Conservation (phyloP, 2,113 vertebrate genomes). For the Cichladusa arquata region DNA sequence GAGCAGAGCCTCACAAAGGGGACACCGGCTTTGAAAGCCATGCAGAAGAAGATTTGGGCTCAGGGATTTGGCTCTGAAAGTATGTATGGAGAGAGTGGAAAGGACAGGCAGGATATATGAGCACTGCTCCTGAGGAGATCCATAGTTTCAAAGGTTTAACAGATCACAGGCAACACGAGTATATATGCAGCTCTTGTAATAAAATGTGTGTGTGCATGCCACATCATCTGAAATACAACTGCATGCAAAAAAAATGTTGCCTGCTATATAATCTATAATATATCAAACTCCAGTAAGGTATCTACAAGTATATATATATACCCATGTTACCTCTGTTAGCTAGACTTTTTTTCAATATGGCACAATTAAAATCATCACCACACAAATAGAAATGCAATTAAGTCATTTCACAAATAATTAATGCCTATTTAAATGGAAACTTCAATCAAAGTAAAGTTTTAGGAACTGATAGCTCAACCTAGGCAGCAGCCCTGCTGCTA, state of each 20-base stretch:
- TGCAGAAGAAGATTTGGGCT: not conserved
- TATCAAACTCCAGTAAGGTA: not conserved
- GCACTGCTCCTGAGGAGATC: not conserved
- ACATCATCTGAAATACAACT: not conserved
- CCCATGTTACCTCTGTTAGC: not conserved
- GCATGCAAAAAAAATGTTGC: not conserved
- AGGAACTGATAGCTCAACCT: not conserved
- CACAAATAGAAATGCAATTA: not conserved
- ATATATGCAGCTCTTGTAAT: not conserved
- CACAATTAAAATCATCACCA: not conserved
- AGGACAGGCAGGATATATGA: not conserved
- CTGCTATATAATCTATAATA: not conserved
- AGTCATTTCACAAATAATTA: not conserved
- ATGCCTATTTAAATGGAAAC: not conserved
- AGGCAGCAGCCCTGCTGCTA: not conserved
- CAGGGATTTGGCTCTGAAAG: not conserved
- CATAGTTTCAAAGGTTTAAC: not conserved
- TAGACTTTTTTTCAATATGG: not conserved
- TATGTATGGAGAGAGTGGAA: not conserved
- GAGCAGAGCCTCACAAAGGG: not conserved
- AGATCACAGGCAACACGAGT: not conserved
- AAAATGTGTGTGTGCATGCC: rapidly evolving
- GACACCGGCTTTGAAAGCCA: not conserved
- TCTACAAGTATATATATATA: too few relatives aligned
- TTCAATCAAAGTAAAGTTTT: not conserved